phyloP scores from a whole-genome alignment of 2,797 vertebrate species.

The Esox lucius region DNA sequence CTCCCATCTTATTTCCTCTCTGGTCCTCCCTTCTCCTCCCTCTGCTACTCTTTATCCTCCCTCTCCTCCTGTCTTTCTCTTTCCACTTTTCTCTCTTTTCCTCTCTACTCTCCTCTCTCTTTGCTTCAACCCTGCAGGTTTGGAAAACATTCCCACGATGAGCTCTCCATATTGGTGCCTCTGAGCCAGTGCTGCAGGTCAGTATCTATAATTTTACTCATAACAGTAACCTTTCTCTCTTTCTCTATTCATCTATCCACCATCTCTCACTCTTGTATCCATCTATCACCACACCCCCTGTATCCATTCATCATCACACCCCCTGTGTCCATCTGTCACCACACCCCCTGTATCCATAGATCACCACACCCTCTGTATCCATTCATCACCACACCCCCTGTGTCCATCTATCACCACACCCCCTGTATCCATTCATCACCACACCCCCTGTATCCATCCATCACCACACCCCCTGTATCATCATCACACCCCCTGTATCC shows the following conservation, averaged over 20 bases:
- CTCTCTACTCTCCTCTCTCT: too few relatives aligned
- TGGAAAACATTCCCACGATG: constrained; percentile 94
- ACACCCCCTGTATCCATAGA: background rate
- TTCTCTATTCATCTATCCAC: background rate
- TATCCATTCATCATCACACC: background rate
- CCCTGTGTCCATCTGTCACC: background rate
- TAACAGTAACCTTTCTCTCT: background rate
- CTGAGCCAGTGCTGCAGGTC: constrained; percentile 98
- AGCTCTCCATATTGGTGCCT: constrained; percentile 94
- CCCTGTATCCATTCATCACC: background rate
- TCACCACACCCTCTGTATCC: background rate
- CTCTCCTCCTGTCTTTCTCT: too few relatives aligned
- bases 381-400: background rate
- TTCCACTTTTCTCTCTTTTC: too few relatives aligned
- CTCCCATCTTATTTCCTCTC: background rate
- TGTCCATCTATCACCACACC: background rate
- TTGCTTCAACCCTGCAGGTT: constrained; percentile 76
- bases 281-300: background rate
- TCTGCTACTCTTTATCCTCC: background rate
- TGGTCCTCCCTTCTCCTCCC: too few relatives aligned
- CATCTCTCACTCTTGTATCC: background rate
- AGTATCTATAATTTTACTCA: constrained; percentile 27
- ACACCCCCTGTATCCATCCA: background rate
- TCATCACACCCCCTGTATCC: background rate
- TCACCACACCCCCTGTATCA: background rate